These are phyloP conservation scores for Strigamia crassipes DNA, from an alignment of 2,888 invertebrate species.

Conservation along the genomic window DNA sequence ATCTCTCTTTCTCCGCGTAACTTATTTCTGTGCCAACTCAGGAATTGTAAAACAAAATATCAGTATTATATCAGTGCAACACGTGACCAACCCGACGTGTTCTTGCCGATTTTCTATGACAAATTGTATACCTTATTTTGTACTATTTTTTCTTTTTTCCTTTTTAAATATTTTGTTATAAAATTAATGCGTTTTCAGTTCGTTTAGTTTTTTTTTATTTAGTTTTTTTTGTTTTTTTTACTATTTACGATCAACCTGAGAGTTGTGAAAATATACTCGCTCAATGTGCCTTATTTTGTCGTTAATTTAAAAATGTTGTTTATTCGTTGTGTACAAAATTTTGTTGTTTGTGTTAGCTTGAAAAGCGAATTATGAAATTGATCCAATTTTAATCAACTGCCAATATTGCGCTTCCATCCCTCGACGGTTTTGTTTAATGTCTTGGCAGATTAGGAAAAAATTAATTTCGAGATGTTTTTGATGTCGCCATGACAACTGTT, in stretches of 20 bases:
- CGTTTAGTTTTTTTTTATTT: not conserved
- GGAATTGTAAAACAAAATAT: conserved; percentile 2
- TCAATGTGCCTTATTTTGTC: conserved; percentile 19
- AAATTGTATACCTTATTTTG: not conserved
- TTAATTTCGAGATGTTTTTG: not conserved
- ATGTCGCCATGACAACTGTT: conserved; percentile 1
- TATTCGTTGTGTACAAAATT: not conserved
- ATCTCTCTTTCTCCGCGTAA: not conserved
- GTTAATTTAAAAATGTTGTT: not conserved
- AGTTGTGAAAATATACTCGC: not conserved
- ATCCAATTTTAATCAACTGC: not conserved
- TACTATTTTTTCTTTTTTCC: not conserved
- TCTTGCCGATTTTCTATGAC: not conserved
- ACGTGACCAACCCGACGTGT: conserved; percentile 3
- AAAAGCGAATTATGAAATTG: not conserved
- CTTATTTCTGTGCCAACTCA: not conserved
- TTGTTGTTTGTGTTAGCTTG: not conserved
- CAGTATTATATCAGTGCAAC: conserved; percentile 13
- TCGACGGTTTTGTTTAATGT: not conserved
- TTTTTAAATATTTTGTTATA: not conserved
- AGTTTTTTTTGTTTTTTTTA: not conserved
- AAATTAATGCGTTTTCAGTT: not conserved
- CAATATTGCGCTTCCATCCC: conserved; percentile 1
- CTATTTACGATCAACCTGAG: too few relatives aligned
- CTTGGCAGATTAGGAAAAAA: not conserved